Evolutionary conservation across 2,113 vertebrate genomes (phyloP), one percentile per base, ranked within the genome.

Genomic region (Hippocampus abdominalis): DNA sequence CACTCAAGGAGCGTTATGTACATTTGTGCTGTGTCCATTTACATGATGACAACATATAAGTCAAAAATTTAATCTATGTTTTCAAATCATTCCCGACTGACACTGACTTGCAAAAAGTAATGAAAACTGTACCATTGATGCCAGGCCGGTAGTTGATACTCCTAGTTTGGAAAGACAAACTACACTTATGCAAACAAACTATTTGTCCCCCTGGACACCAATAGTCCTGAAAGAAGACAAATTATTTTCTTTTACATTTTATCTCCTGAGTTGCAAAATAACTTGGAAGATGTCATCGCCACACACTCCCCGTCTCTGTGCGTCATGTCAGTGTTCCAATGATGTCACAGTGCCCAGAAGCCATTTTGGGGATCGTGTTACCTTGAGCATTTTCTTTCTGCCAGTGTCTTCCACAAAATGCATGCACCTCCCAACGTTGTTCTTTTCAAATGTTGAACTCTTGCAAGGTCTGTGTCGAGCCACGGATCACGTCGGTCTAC

Each of bases 401-500:
- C 42, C 23, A 61, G 25, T 32, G 11, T 62, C 71, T 18, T 25
- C 36, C 18, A 76, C 44, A 53, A 71, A 73, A 51, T 56, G 20
- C 63, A 51, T 27, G 3, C 11, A 23, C 70, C 49, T 59, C 23
- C 61, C n/a, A 21, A 49, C 44, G 54, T 1, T 0, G 44, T 4
- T 48, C 21, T 66, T 64, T 39, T 68, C 40, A 64, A 64, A 48
- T 54, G 3, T 39, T 68, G 21, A 69, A 61, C 67, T 80, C 67
- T 44, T 36, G 32, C 32, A 40, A 7, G 0, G 29, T 40, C 62
- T 67, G 44, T 53, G 25, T 9, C 53, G 76, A 72, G 40, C 62
- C 32, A 3, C 53, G 25, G 66, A 77, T 83, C 77, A 76, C 27
- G 46, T 78, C 77, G 71, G 77, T 39, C 71, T 71, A 69, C 71